Base-by-base conservation (phyloP, 2,113 vertebrate species). In the Hippoglossus stenolepis region DNA sequence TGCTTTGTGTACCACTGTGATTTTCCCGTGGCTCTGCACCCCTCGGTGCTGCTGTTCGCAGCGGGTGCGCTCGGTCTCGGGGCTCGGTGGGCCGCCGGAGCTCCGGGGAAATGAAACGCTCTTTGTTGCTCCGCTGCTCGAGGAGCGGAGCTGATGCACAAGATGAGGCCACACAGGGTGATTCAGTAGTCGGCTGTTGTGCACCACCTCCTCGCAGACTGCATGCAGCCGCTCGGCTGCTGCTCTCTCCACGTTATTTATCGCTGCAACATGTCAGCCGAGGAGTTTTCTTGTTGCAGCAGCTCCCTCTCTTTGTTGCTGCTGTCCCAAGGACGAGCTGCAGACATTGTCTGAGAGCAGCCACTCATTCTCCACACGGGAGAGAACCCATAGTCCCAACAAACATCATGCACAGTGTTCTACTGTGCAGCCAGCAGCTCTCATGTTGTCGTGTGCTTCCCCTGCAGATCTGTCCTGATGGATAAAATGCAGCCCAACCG, bases 401-500 rank as follows among this genome's bases (percentile, higher is more conserved):
- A 11, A 18, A 49, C 73, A 56, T 2, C 1, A 20, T 21, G 47
- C 60, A 26, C 54, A 3, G 38, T 23, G 62, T 17, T 5, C 2
- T 2, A 1, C 28, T 20, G n/a, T 67, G 43, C 26, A 24, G 45
- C 67, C 11, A 82, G 73, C 60, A 54, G 1, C 31, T 47, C 47
- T 78, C 53, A 15, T 60, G 51, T 62, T 65, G 59, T 73, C 43
- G 1, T 75, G 24, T 82, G 20, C 28, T 84, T 57, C 69, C 63
- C 8, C 64, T 68, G 54, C 88, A 94, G 92, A 89, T 91, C 81
- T 66, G 82, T 70, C 87, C 87, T 88, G 84, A 93, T 93, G 92
- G 92, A 93, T 80, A 94, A 93, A 80, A 95, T 94, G 94, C 94
- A 95, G 88, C 93, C 94, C 65, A 94, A 92, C 80, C 91, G 92